These are phyloP conservation scores for Arothron firmamentum DNA, from an alignment of 2,113 vertebrate genomes.

Conservation along the genomic window DNA sequence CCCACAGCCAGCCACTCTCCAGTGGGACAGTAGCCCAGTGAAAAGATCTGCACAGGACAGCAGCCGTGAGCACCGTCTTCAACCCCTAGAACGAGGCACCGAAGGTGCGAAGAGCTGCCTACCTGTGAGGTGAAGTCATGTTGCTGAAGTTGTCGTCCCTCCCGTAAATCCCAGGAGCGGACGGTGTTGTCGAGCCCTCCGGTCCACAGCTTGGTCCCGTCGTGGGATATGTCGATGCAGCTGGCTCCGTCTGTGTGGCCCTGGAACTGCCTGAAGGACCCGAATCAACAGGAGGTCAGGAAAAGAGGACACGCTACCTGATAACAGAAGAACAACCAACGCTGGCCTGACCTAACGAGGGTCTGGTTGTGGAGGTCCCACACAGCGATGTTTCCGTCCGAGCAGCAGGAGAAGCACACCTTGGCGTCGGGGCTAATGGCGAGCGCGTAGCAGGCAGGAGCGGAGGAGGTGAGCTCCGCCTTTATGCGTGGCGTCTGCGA, in stretches of 20 bases:
- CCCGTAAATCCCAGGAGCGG: constrained; percentile 93
- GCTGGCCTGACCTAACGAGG: constrained; percentile 83
- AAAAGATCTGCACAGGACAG: constrained; percentile 82
- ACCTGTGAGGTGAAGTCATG: constrained; percentile 98
- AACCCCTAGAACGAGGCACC: not conserved
- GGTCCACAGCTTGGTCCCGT: constrained; percentile 94
- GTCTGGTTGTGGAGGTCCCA: constrained; percentile 99
- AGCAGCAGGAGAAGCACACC: constrained; percentile 98
- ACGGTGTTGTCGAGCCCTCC: constrained; percentile 96
- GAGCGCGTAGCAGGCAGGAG: constrained; percentile 93
- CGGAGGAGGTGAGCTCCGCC: constrained; percentile 92
- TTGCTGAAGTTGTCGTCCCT: constrained; percentile 94
- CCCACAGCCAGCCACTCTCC: constrained; percentile 96
- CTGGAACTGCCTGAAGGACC: constrained; percentile 84
- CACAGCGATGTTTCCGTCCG: constrained; percentile 93
- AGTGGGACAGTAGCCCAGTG: constrained; percentile 93
- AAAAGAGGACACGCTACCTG: not conserved
- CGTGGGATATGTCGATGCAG: constrained; percentile 96
- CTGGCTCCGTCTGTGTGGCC: constrained; percentile 96
- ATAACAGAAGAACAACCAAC: not conserved
- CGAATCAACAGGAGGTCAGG: not conserved
- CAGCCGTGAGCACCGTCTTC: too few relatives aligned
- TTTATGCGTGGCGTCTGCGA: constrained; percentile 94
- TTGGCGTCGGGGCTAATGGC: constrained; percentile 98
- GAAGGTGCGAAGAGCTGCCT: not conserved